Evolutionary conservation across 1,140 invertebrate species (phyloP).

Genomic region (Cyphomyrmex costatus): DNA sequence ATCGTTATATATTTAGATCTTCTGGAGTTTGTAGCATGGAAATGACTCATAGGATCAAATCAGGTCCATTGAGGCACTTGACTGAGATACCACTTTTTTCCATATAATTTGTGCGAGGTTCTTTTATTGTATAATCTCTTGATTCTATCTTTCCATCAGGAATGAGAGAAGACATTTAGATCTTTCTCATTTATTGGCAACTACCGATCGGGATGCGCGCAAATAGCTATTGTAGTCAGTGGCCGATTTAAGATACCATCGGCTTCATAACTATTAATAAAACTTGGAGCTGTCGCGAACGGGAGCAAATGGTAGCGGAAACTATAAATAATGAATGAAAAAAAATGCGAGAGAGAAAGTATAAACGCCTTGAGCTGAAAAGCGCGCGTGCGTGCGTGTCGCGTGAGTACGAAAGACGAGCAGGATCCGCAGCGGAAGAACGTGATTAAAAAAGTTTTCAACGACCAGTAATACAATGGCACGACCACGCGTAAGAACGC

Average conservation of each 20-base stretch:
- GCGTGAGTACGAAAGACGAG: slow-evolving; percentile 8
- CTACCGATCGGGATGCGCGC: slow-evolving; percentile 22
- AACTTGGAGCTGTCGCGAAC: slow-evolving; percentile 24
- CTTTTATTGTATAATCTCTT: too few species aligned
- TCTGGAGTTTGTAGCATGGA: too few species aligned
- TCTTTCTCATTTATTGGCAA: not conserved
- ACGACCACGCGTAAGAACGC: slow-evolving; percentile 67
- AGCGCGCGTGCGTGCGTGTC: slow-evolving; percentile 12
- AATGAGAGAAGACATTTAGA: slow-evolving; percentile 31
- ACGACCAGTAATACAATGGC: slow-evolving; percentile 47
- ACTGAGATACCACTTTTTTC: too few species aligned
- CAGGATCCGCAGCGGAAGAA: slow-evolving; percentile 42
- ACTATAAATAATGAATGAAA: slow-evolving; percentile 72
- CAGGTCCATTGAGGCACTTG: too few species aligned
- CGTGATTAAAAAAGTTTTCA: slow-evolving; percentile 73
- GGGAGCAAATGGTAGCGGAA: slow-evolving; percentile 5
- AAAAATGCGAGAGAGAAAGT: too few species aligned
- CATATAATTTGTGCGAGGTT: too few species aligned
- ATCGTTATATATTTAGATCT: too few species aligned
- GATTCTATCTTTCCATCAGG: not conserved
- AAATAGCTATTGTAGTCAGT: slow-evolving; percentile 34
- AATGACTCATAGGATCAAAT: too few species aligned
- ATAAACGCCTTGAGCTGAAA: slow-evolving; percentile 33
- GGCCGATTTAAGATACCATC: slow-evolving; percentile 39
- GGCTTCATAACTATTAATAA: slow-evolving; percentile 65